A percentile compares a stretch with the other conserved stretches of the same genome.
Conservation (phyloP, 2,113 vertebrate species). For the Oncorhynchus kisutch region DNA sequence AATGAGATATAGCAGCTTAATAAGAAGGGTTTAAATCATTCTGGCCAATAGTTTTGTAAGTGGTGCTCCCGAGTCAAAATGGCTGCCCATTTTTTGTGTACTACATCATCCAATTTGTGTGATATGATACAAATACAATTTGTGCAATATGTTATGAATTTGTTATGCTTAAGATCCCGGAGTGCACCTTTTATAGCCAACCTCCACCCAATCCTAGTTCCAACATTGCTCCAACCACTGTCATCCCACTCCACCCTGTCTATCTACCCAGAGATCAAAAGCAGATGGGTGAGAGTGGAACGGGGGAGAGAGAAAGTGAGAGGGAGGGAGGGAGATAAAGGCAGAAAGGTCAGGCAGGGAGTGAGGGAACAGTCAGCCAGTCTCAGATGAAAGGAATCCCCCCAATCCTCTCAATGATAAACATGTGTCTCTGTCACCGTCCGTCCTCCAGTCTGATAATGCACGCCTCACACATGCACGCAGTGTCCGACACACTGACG, state of each 20-base stretch:
- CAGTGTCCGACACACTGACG: constrained; percentile 36
- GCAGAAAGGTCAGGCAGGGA: constrained; percentile 78
- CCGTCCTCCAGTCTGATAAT: background rate
- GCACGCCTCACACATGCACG: background rate
- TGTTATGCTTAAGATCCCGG: too few species aligned
- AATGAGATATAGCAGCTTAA: constrained; percentile 41
- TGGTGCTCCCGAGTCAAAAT: too few species aligned
- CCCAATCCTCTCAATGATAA: constrained; percentile 85
- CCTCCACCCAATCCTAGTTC: constrained; percentile 22
- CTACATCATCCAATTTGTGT: too few species aligned
- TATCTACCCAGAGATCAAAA: constrained; percentile 58
- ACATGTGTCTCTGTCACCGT: constrained; percentile 88
- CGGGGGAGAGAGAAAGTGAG: background rate
- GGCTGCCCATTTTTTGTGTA: too few species aligned
- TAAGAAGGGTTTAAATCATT: constrained; percentile 19
- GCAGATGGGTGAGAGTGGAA: constrained; percentile 55
- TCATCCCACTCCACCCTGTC: constrained; percentile 32
- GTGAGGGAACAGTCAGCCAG: constrained; percentile 82
- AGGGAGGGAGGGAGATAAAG: background rate
- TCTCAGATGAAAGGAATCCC: constrained; percentile 79
- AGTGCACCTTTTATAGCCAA: background rate
- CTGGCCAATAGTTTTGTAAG: too few species aligned
- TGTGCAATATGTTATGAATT: too few species aligned
- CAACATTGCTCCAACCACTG: constrained; percentile 32
- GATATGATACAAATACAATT: too few species aligned